phyloP scores from a whole-genome alignment of 2,797 vertebrate genomes.

The Tragopan temminckii region DNA sequence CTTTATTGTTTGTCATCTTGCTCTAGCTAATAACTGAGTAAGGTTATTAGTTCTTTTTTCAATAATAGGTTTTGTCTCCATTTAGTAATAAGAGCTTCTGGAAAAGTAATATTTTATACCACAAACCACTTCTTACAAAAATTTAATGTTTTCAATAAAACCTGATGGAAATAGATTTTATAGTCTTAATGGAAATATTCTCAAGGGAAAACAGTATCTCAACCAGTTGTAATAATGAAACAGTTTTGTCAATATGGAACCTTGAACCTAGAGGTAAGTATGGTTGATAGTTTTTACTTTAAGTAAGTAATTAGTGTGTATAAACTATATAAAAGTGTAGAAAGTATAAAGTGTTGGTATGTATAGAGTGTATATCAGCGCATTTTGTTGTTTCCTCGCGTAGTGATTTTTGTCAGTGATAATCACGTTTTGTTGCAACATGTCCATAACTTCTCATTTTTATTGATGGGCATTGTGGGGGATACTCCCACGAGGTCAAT shows the following conservation, averaged over 20 bases:
- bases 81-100: neutral
- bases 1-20: neutral
- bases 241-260: neutral
- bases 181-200: neutral
- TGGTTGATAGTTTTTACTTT: neutral
- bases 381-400: neutral
- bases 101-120: neutral
- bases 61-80: neutral
- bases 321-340: neutral
- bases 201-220: neutral
- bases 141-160: neutral
- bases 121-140: neutral
- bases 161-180: neutral
- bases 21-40: neutral
- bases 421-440: neutral
- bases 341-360: neutral
- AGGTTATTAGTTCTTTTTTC: neutral
- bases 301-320: neutral
- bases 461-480: neutral
- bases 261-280: neutral
- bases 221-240: neutral
- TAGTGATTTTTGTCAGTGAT: neutral
- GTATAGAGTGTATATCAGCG: neutral
- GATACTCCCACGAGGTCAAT: slow-evolving; percentile 8
- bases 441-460: neutral